phyloP scores from a whole-genome alignment of 2,113 vertebrate genomes.

The Xenopus tropicalis region DNA sequence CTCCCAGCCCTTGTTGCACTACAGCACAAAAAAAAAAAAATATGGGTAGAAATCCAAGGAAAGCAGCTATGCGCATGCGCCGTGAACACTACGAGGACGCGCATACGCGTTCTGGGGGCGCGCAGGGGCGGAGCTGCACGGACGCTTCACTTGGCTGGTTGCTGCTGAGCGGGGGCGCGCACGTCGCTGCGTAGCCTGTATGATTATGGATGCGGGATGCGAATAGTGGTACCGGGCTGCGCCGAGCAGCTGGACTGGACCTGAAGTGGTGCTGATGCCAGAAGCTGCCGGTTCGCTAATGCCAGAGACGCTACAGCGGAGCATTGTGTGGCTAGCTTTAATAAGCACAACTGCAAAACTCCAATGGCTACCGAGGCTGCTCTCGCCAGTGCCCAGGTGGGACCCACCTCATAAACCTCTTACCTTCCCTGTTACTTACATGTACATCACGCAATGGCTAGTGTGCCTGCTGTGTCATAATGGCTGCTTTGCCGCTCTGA shows the following conservation, averaged over 20 bases:
- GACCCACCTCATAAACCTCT: background rate
- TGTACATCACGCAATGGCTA: too few relatives aligned
- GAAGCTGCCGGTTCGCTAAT: background rate
- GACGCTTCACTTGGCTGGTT: background rate
- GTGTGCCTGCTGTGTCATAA: background rate
- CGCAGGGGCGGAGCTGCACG: background rate
- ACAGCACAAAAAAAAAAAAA: too few relatives aligned
- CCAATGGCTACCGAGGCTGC: constrained; percentile 11
- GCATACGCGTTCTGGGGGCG: background rate
- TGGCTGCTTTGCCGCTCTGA: too few relatives aligned
- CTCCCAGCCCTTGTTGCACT: too few relatives aligned
- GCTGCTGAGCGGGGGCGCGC: background rate
- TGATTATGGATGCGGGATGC: too few relatives aligned
- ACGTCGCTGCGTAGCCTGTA: background rate
- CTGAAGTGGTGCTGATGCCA: background rate
- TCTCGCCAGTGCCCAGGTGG: constrained; percentile 14
- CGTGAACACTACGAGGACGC: too few relatives aligned
- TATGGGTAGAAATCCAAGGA: too few relatives aligned
- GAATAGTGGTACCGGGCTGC: too few relatives aligned
- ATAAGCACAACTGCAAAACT: background rate
- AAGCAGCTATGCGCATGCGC: too few relatives aligned
- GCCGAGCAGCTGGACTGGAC: too few relatives aligned
- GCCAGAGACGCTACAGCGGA: too few relatives aligned
- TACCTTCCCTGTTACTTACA: too few relatives aligned
- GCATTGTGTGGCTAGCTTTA: background rate